Percentiles rank a stretch among this genome's conserved stretches.
Conservation (phyloP, 1,140 invertebrate species). For the Cepaea nemoralis region DNA sequence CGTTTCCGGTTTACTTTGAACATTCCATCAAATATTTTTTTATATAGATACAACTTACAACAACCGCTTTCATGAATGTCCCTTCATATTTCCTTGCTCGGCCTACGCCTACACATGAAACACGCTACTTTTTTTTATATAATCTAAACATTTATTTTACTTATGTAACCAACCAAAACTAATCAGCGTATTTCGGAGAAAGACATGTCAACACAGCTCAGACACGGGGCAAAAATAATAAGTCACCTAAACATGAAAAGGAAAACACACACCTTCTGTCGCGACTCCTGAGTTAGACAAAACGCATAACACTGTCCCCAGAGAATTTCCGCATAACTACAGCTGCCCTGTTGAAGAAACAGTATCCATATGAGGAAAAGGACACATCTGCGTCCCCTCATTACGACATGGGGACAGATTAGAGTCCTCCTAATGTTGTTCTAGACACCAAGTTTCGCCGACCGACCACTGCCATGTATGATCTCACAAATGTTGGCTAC, state of each 20-base stretch:
- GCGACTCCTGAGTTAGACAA: slow-evolving; percentile 27
- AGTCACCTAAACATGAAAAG: not conserved
- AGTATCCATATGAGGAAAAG: slow-evolving; percentile 19
- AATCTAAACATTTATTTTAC: too few relatives aligned
- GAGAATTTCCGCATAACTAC: slow-evolving; percentile 21
- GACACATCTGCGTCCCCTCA: not conserved
- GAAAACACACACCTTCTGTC: slow-evolving; percentile 18
- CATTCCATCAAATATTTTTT: too few relatives aligned
- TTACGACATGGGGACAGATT: slow-evolving; percentile 25
- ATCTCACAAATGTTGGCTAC: not conserved
- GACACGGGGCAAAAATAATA: too few relatives aligned
- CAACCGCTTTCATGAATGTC: too few relatives aligned
- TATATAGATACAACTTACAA: too few relatives aligned
- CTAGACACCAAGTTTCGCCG: not conserved
- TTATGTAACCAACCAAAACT: too few relatives aligned
- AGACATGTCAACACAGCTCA: too few relatives aligned
- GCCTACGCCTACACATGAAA: too few relatives aligned
- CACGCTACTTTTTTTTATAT: too few relatives aligned
- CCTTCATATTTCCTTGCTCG: too few relatives aligned
- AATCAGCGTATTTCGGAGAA: too few relatives aligned
- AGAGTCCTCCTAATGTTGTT: not conserved
- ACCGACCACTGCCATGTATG: not conserved
- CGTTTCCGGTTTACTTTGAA: too few relatives aligned
- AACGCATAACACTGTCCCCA: slow-evolving; percentile 33
- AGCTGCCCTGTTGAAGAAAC: slow-evolving; percentile 11